Base-by-base conservation (phyloP, 1,140 invertebrate genomes). In the Heliothis virescens region DNA sequence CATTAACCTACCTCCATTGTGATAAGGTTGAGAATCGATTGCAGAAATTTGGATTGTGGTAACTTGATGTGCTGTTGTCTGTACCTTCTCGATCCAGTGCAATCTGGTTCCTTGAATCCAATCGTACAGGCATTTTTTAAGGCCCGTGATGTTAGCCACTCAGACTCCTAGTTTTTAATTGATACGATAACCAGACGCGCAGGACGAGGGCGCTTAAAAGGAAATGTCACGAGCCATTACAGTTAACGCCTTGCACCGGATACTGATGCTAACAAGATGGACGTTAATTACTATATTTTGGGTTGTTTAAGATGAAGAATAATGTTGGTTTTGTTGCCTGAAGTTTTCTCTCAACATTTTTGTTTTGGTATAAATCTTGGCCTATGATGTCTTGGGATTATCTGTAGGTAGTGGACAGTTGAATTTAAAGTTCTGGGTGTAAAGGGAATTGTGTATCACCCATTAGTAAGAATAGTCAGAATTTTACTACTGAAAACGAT, bases 221-320 rank as follows among this genome's bases (percentile, higher is more conserved):
- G 69, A 72, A 72, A 72, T 72, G 69, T 57, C 69, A 57, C 69
- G 69, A 18, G 69, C 41, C 50, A 57, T 72, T 34, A 57, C 26
- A 50, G 69, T 72, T 52, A 55, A 57, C 29, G 47, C n/a, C 29
- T 41, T 34, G 67, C 41, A 15, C 41, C 62, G 62, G 62, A 48
- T 41, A 63, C 9, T 65, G 57, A 59, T 26, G 47, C 41, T 65
- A 65, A 65, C 41, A 65, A 48, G 62, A 48, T 48, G 62, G 62
- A 48, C n/a, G 11, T 63, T 63, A 47, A 65, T 65, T 65, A 65
- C 34, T 10, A n/a, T 18, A 16, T 65, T 65, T 65, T 65, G 16
- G 62, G 41, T 18, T 4, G 34, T 16, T 48, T 16, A 10, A 16
- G n/a, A 65, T 10, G 18, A 53, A 62, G 9, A 47, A 13, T 15